Evolutionary conservation across 2,888 invertebrate genomes (phyloP), one percentile per base, ranked within the genome.

Genomic region (Aspidiotus rigidus): DNA sequence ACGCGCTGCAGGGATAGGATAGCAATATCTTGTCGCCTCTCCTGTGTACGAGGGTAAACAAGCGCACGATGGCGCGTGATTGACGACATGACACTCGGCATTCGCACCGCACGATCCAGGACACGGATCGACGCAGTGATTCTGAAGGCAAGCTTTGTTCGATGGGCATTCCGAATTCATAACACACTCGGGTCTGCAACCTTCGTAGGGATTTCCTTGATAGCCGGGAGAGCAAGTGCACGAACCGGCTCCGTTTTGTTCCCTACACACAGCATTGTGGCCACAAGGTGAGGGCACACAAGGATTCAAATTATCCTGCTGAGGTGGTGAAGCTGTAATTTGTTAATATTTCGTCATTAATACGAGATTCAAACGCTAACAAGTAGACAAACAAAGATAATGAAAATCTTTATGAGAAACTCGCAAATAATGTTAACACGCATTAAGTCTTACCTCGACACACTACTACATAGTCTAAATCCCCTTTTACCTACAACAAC

Each of bases 91-190:
- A 69, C 81, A 81, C 39, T 77, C 76, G 3, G 81, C 80, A 71
- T 80, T 79, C 9, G 75, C 73, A 5, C 80, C 81, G 73, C 81
- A 84, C 10, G 81, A 81, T 71, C 82, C 83, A 2, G 82, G 81
- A 71, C 84, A 84, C 40, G 84, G 83, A 76, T 84, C 81, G 71
- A 78, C 76, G 74, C 85, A 85, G 73, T 82, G 83, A 54, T 80
- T 82, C 71, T 79, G 79, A 8, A 81, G 76, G 73, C 85, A 85
- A 70, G 83, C 82, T 73, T 78, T 79, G 72, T 81, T 81, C 16
- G 80, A 79, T 2, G 82, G 77, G 74, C 85, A 85, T 72, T 84
- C 84, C 1, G 82, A 80, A 74, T 81, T 82, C 42, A 81, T 72
- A 1, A 80, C 76, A 75, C 84, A 84, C 75, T 84, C 83, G 8